Evolutionary conservation across 2,888 invertebrate genomes (phyloP).

Genomic region (Nymphalis urticae): DNA sequence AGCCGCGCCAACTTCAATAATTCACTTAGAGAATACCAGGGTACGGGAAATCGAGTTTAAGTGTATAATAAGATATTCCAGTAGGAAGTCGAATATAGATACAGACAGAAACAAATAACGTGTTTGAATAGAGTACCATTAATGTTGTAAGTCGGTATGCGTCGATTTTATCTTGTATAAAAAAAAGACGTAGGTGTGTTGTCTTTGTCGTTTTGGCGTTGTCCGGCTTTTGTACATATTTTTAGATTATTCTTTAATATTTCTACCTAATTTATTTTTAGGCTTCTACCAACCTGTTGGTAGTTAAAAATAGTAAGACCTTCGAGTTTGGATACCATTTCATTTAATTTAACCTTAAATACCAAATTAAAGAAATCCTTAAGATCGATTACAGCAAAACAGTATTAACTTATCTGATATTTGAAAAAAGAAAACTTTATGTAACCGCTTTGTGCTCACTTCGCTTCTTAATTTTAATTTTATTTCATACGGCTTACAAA

Average conservation of each 20-base stretch:
- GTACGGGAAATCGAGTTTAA: conserved; percentile 28
- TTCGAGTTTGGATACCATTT: too few relatives aligned
- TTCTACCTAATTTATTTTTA: too few relatives aligned
- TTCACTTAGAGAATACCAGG: conserved; percentile 29
- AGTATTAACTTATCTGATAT: too few relatives aligned
- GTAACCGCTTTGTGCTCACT: background rate
- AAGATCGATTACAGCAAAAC: too few relatives aligned
- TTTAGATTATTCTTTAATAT: too few relatives aligned
- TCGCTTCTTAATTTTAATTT: conserved; percentile 10
- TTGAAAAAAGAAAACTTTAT: too few relatives aligned
- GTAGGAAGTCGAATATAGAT: conserved; percentile 22
- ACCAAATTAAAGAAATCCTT: too few relatives aligned
- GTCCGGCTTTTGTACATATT: too few relatives aligned
- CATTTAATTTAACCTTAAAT: too few relatives aligned
- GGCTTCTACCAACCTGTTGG: too few relatives aligned
- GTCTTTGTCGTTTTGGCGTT: too few relatives aligned
- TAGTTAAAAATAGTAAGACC: too few relatives aligned
- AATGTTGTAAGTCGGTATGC: background rate
- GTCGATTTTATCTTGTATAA: background rate
- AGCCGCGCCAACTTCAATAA: conserved; percentile 26
- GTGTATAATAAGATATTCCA: conserved; percentile 31
- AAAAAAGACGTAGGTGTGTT: background rate
- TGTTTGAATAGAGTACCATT: background rate
- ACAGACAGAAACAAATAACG: conserved; percentile 21
- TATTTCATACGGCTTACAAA: conserved; percentile 17